Evolutionary conservation across 2,113 vertebrate species (phyloP), one percentile per base, ranked within the genome.

Genomic region (Neomonachus schauinslandi): DNA sequence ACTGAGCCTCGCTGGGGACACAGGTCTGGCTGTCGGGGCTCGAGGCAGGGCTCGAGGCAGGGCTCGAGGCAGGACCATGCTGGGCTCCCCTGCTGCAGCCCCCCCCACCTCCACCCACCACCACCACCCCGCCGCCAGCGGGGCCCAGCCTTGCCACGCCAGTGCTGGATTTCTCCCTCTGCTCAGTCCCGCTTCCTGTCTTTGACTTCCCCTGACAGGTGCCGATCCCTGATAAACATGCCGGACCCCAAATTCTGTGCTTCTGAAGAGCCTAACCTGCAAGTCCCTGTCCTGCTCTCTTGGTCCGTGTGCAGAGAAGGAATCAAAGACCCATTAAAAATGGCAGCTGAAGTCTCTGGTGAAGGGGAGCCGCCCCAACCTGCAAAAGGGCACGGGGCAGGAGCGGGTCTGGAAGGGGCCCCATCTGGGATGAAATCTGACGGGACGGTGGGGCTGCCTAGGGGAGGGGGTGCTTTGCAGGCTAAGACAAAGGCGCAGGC

Each of bases 131-230:
- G 0, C 28, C 4, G 1, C 51, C 5, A 3, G 33, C 12, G 19
- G 31, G 9, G 7, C 39, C 2, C 4, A 18, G 74, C 39, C 39
- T 61, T 4, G 24, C 16, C 5, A 3, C 42, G 4, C 49, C 59
- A 10, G 16, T 2, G 0, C 4, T 7, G 5, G 12, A 46, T 22
- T 49, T 33, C 42, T 33, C 57, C 80, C 42, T 46, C 19, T 0
- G 28, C 67, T 11, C 59, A 9, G 10, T 51, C 31, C 69, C 7
- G 24, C 11, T 8, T 57, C 74, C 46, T 19, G 19, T 33, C 63
- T 49, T 24, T 51, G 65, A 69, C 42, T 71, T 72, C 53, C 55
- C 4, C 14, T 4, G 11, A 36, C n/a, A 74, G 57, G 2, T 4
- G 42, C 42, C 5, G 18, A 22, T 55, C 46, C 51, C 26, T 18